A percentile compares a stretch with the other conserved stretches of the same genome.
Evolutionary conservation across 37 sponge, comb jelly and placozoan species (phyloP).

Genomic region (Agelas oroides): DNA sequence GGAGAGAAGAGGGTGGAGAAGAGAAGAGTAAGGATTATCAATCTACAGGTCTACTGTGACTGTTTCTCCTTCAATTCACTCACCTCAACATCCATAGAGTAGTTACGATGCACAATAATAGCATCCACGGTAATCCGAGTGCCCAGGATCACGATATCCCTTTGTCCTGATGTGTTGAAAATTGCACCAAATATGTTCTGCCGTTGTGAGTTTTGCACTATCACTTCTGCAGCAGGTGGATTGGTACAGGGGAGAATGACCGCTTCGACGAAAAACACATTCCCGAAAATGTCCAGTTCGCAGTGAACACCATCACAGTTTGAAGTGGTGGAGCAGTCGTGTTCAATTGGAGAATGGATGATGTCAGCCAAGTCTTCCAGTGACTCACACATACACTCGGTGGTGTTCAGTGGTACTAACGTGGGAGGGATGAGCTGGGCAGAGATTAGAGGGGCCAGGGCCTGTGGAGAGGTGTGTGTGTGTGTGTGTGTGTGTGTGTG

Average conservation of each 20-base stretch:
- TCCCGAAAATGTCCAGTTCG: background rate
- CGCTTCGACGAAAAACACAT: slow-evolving; percentile 17
- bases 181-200: background rate
- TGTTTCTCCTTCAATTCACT: background rate
- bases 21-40: too few species aligned
- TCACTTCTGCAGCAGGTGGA: slow-evolving; percentile 8
- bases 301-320: slow-evolving; percentile 39
- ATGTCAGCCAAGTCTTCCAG: slow-evolving; percentile 22
- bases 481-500: slow-evolving; percentile 51
- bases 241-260: slow-evolving; percentile 24
- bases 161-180: background rate
- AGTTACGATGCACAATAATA: background rate
- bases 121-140: background rate
- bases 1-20: too few species aligned
- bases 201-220: background rate
- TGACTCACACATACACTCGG: slow-evolving; percentile 39
- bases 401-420: slow-evolving; percentile 17
- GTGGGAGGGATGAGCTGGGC: slow-evolving; percentile 12
- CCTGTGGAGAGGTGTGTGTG: slow-evolving; percentile 20
- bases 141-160: background rate
- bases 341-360: background rate
- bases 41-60: background rate
- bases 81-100: slow-evolving; percentile 47
- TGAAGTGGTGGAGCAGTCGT: slow-evolving; percentile 19
- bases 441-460: too few species aligned